These are phyloP conservation scores for Columba janthina DNA, from an alignment of 2,113 vertebrate genomes.

Conservation along the genomic window DNA sequence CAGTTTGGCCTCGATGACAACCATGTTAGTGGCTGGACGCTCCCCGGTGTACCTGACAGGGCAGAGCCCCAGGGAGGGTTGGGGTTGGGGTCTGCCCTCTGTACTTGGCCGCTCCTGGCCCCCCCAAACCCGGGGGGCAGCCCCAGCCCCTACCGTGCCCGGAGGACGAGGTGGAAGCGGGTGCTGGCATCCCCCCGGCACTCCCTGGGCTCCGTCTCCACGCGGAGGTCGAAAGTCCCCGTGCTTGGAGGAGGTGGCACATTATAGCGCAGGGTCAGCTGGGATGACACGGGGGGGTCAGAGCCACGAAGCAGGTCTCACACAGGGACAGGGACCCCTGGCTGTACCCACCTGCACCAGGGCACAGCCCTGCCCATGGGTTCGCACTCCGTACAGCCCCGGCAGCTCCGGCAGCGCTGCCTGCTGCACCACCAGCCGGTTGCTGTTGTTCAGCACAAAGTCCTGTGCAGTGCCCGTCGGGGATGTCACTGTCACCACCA, in stretches of 20 bases:
- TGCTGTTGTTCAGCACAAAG: conserved; percentile 70
- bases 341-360: conserved; percentile 59
- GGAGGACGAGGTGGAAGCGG: background rate
- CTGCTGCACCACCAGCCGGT: conserved; percentile 79
- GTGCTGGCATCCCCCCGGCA: accelerated
- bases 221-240: background rate
- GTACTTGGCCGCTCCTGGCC: background rate
- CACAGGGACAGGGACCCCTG: accelerated
- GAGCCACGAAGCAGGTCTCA: accelerated
- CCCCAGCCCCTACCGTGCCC: background rate
- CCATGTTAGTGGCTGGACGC: conserved; percentile 81
- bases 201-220: background rate
- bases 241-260: background rate
- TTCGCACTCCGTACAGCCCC: conserved; percentile 34
- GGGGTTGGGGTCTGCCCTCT: background rate
- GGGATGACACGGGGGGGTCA: background rate
- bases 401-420: conserved; percentile 11
- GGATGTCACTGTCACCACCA: conserved; percentile 36
- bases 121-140: accelerated
- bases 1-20: conserved; percentile 80
- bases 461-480: background rate
- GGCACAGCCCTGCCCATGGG: conserved; percentile 46
- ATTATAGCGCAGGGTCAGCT: conserved; percentile 39
- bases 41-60: conserved; percentile 68
- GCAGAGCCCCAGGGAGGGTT: background rate